Conservation (phyloP, 2,113 vertebrate genomes). For the Anser cygnoides region DNA sequence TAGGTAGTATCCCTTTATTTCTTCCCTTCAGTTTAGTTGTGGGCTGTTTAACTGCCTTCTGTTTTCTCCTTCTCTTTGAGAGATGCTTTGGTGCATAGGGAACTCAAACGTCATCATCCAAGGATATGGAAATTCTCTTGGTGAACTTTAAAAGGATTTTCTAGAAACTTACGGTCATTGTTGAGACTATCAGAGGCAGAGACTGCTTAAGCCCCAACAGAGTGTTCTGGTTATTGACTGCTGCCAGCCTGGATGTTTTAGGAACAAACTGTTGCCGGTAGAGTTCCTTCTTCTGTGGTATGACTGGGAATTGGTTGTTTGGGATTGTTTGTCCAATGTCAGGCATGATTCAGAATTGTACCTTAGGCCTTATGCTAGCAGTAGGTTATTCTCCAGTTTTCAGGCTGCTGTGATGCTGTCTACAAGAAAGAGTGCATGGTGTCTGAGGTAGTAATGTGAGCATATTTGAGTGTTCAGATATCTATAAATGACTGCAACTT, state of each 20-base stretch:
- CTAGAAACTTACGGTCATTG: neutral
- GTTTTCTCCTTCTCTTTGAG: neutral
- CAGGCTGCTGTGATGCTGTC: neutral
- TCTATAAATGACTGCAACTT: neutral
- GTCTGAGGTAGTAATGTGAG: neutral
- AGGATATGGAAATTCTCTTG: neutral
- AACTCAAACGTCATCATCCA: neutral
- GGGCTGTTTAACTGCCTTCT: neutral
- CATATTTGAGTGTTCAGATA: neutral
- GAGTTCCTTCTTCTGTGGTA: neutral
- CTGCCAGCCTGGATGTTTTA: neutral
- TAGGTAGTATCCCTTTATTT: neutral
- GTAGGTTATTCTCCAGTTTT: neutral
- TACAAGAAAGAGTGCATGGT: neutral
- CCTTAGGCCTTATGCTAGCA: neutral
- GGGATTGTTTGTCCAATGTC: neutral
- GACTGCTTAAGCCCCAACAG: neutral
- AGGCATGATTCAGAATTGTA: neutral
- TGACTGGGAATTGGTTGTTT: neutral
- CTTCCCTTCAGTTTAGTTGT: neutral
- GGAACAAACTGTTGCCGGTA: neutral
- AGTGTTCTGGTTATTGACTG: neutral
- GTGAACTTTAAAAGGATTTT: neutral
- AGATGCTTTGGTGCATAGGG: neutral
- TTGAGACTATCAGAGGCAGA: neutral